Evolutionary conservation across 2,797 vertebrate species (phyloP).

Genomic region (Darevskia mixta): DNA sequence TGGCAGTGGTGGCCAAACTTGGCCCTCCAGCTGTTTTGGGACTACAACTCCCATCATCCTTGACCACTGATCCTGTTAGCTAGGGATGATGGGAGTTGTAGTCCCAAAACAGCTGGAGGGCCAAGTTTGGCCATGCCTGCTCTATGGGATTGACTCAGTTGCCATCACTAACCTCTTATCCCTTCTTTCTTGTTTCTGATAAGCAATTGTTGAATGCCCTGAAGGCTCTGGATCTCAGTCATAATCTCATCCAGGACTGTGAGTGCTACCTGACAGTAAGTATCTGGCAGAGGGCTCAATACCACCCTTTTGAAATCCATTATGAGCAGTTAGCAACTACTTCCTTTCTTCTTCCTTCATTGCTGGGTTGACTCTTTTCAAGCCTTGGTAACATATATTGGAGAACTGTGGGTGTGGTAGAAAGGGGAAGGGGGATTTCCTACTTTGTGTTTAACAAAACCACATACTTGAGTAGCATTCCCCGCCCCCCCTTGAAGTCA

Average conservation of each 20-base stretch:
- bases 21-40: no score
- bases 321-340: neutral
- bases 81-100: no score
- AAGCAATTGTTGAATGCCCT: conserved; percentile 92
- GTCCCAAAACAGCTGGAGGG: no score
- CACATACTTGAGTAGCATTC: neutral
- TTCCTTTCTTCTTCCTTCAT: neutral
- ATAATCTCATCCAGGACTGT: conserved; percentile 93
- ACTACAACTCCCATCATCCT: no score
- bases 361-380: no score
- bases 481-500: neutral
- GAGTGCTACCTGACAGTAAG: conserved; percentile 87
- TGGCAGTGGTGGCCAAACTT: neutral
- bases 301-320: neutral
- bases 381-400: neutral
- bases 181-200: conserved; percentile 18
- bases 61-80: no score
- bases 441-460: neutral
- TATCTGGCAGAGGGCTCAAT: neutral
- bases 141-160: neutral
- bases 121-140: neutral
- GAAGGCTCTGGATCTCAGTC: conserved; percentile 92
- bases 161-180: neutral
- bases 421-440: neutral
- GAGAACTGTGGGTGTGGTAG: neutral